These are phyloP conservation scores for Crocallis elinguaria DNA, from an alignment of 2,888 invertebrate genomes.

Conservation along the genomic window DNA sequence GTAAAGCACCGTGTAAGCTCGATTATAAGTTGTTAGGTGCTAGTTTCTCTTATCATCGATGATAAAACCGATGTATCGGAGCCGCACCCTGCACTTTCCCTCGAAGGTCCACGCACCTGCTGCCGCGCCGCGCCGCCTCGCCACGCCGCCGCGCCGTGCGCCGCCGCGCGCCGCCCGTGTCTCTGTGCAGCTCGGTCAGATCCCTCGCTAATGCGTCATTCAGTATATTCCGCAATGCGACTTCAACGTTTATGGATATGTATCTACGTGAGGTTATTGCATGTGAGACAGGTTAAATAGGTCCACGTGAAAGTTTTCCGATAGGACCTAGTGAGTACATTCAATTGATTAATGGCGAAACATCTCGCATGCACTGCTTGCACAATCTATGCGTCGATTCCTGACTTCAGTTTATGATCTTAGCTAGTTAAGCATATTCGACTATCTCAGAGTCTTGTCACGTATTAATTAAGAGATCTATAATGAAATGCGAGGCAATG, in stretches of 20 bases:
- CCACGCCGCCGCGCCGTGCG: constrained; percentile 28
- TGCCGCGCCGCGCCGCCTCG: constrained; percentile 29
- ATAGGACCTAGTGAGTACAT: constrained; percentile 31
- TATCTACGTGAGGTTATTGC: constrained; percentile 67
- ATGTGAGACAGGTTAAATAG: constrained; percentile 60
- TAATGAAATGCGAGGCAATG: constrained; percentile 70
- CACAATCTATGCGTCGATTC: not conserved
- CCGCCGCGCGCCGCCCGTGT: constrained; percentile 57
- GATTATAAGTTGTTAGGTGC: constrained; percentile 63
- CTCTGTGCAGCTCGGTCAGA: constrained; percentile 61
- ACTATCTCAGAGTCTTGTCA: constrained; percentile 22
- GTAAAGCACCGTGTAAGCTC: constrained; percentile 8
- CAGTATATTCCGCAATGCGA: constrained; percentile 62
- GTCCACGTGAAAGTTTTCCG: constrained; percentile 58
- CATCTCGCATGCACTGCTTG: constrained; percentile 12
- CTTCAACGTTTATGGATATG: constrained; percentile 63
- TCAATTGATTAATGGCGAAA: constrained; percentile 23
- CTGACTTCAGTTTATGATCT: not conserved
- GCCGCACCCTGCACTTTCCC: constrained; percentile 81
- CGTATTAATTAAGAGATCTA: constrained; percentile 74
- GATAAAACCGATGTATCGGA: constrained; percentile 77
- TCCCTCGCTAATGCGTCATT: constrained; percentile 62
- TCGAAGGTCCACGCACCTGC: constrained; percentile 58
- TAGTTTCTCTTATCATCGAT: constrained; percentile 80
- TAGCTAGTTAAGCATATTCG: constrained; percentile 21